Evolutionary conservation across 2,888 invertebrate genomes (phyloP).

Genomic region (Willowsia nigromaculata): DNA sequence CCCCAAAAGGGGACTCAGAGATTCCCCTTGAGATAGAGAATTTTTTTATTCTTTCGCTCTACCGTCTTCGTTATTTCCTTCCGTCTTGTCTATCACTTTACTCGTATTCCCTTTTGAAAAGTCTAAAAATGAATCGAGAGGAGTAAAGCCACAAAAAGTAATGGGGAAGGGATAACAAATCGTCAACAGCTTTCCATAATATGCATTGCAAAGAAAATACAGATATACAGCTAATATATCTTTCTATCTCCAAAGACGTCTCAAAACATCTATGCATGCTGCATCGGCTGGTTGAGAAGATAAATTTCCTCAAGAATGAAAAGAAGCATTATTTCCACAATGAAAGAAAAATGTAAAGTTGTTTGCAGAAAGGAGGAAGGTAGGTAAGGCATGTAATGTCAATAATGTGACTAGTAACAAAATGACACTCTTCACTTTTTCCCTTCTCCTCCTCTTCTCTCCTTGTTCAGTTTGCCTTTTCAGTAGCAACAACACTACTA

Average conservation of each 20-base stretch:
- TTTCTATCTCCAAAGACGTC: too few relatives aligned
- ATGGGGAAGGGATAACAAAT: slow-evolving; percentile 28
- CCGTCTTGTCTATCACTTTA: slow-evolving; percentile 6
- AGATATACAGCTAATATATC: background rate
- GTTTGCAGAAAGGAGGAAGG: slow-evolving; percentile 30
- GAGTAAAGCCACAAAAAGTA: slow-evolving; percentile 13
- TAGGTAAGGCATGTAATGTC: slow-evolving; percentile 37
- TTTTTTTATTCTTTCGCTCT: background rate
- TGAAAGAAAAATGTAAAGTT: slow-evolving; percentile 30
- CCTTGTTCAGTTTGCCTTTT: slow-evolving; percentile 27
- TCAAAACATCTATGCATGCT: too few relatives aligned
- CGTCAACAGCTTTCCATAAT: background rate
- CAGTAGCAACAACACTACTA: slow-evolving; percentile 10
- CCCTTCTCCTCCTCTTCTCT: background rate
- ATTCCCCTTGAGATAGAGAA: slow-evolving; percentile 31
- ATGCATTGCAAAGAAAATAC: background rate
- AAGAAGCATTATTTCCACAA: slow-evolving; percentile 22
- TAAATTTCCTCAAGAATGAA: slow-evolving; percentile 25
- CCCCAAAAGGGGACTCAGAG: slow-evolving; percentile 27
- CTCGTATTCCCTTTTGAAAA: slow-evolving; percentile 4
- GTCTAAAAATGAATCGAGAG: background rate
- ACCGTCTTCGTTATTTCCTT: slow-evolving; percentile 23
- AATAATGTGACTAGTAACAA: slow-evolving; percentile 52
- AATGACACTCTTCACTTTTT: slow-evolving; percentile 41
- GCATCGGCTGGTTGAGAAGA: background rate